Evolutionary conservation across 2,797 vertebrate genomes (phyloP).

Genomic region (Benthosema pterotum): DNA sequence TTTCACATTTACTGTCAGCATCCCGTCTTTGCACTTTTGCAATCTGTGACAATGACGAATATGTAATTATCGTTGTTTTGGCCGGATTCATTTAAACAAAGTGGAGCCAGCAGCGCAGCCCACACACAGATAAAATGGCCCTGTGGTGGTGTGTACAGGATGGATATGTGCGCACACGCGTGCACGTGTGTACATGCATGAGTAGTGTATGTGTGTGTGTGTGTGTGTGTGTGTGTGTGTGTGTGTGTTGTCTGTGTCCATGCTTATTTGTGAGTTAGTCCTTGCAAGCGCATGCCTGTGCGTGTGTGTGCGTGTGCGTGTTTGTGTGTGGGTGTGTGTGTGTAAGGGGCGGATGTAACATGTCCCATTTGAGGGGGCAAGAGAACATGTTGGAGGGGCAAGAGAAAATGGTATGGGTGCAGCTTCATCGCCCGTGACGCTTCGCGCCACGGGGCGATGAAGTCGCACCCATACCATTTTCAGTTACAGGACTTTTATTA

Average conservation of each 20-base stretch:
- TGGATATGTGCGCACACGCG: not conserved
- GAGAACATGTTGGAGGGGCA: too few species aligned
- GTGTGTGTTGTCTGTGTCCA: not conserved
- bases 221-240: not conserved
- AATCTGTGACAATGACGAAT: constrained; percentile 1
- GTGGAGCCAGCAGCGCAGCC: constrained; percentile 16
- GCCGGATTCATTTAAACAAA: constrained; percentile 5
- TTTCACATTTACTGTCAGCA: too few species aligned
- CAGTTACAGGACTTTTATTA: too few species aligned
- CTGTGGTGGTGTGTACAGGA: not conserved
- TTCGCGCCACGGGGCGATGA: too few species aligned
- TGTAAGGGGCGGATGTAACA: too few species aligned
- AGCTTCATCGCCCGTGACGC: too few species aligned
- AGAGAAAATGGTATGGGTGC: too few species aligned
- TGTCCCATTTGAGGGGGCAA: too few species aligned
- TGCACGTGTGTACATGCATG: not conserved
- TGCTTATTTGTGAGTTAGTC: too few species aligned
- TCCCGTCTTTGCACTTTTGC: too few species aligned
- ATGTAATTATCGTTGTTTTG: constrained; percentile 17
- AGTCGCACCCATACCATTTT: too few species aligned
- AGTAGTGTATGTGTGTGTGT: not conserved
- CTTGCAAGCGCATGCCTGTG: not conserved
- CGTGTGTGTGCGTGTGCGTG: constrained; percentile 1
- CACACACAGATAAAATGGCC: constrained; percentile 14
- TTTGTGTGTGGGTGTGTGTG: not conserved